Evolutionary conservation across 2,113 vertebrate genomes (phyloP).

Genomic region (Myiagra hebetior): DNA sequence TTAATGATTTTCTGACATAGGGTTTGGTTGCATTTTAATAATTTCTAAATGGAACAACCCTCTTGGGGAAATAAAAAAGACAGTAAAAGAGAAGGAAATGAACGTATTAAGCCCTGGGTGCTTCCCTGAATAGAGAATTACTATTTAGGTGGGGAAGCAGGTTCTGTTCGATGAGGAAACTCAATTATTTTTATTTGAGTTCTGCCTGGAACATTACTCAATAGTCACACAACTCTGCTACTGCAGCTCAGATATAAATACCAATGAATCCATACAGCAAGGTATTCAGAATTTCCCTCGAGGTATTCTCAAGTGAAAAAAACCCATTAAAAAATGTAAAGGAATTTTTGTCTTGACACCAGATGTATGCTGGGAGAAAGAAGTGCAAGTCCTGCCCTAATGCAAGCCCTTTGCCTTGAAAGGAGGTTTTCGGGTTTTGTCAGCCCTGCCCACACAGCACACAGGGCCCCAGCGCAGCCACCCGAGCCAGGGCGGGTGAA

Average conservation of each 20-base stretch:
- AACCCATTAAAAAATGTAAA: background rate
- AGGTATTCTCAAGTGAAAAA: background rate
- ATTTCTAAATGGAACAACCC: background rate
- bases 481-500: background rate
- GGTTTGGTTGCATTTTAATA: background rate
- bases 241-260: background rate
- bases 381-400: background rate
- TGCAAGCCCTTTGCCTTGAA: background rate
- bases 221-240: background rate
- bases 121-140: background rate
- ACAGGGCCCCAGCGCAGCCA: rapidly evolving
- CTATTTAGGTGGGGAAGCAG: background rate
- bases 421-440: background rate
- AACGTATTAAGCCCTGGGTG: background rate
- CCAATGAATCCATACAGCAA: background rate
- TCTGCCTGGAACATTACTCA: slow-evolving; percentile 2
- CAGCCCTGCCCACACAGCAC: background rate
- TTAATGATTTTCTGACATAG: background rate
- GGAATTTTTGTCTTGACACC: background rate
- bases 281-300: background rate
- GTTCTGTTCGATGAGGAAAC: background rate
- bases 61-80: rapidly evolving
- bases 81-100: background rate
- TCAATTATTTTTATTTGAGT: background rate
- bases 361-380: background rate